These are phyloP conservation scores for Xenotilapia longispinis DNA, from an alignment of 2,113 vertebrate species.

Conservation along the genomic window DNA sequence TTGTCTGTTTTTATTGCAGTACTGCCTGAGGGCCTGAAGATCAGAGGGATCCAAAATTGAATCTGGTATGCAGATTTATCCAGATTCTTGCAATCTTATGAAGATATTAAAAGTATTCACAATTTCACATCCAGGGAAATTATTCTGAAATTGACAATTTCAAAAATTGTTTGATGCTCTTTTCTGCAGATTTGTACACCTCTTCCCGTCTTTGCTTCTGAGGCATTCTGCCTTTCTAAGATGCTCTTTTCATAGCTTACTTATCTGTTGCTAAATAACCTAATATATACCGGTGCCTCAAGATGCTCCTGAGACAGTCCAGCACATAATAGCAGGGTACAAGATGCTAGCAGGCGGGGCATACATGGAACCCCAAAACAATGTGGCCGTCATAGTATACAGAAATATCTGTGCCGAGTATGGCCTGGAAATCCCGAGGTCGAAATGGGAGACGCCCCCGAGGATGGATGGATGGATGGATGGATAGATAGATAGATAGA, in stretches of 20 bases:
- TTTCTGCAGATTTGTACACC: neutral
- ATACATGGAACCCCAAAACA: neutral
- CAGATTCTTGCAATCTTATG: neutral
- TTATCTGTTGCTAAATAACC: neutral
- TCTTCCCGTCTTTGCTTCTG: neutral
- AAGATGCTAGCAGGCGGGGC: neutral
- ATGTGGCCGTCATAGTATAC: neutral
- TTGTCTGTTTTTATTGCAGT: neutral
- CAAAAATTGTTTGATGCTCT: neutral
- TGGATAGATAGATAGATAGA: neutral
- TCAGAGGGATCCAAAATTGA: neutral
- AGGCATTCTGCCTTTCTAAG: neutral
- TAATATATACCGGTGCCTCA: neutral
- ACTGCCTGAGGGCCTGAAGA: neutral
- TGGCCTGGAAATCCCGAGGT: neutral
- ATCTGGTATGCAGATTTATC: neutral
- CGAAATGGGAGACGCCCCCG: rapidly evolving
- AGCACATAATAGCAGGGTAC: neutral
- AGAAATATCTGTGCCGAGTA: neutral
- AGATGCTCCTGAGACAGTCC: neutral
- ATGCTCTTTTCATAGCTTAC: neutral
- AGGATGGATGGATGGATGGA: neutral
- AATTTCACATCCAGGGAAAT: neutral
- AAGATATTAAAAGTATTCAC: neutral
- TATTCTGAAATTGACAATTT: neutral